Percentiles rank a stretch among this genome's conserved stretches.
Conservation (phyloP, 2,113 vertebrate species). For the Aspidoscelis tigris region DNA sequence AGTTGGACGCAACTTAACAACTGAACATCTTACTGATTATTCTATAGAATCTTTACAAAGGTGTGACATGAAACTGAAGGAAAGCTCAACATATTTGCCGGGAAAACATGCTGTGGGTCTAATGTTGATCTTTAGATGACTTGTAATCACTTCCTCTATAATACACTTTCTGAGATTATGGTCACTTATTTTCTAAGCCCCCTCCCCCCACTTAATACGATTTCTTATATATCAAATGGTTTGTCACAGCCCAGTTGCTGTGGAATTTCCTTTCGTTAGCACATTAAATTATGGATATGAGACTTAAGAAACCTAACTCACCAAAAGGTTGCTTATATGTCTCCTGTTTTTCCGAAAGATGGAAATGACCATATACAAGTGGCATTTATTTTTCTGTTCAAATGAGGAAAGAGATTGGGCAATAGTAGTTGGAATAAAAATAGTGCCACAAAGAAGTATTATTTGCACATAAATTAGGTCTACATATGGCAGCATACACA, state of each 20-base stretch:
- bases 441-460: neutral
- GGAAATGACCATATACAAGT: neutral
- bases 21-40: too few relatives aligned
- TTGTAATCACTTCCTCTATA: too few relatives aligned
- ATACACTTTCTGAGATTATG: too few relatives aligned
- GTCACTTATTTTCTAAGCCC: neutral
- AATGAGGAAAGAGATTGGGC: neutral
- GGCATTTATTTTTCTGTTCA: neutral
- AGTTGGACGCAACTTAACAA: too few relatives aligned
- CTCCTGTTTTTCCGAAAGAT: too few relatives aligned
- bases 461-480: neutral
- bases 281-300: neutral
- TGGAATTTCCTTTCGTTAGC: neutral
- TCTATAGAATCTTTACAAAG: too few relatives aligned
- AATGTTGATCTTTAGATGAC: too few relatives aligned
- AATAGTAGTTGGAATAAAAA: neutral
- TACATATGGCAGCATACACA: conserved; percentile 22
- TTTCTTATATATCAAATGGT: neutral
- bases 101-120: too few relatives aligned
- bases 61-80: too few relatives aligned
- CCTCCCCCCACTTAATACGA: neutral
- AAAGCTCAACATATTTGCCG: too few relatives aligned
- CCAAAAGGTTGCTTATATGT: neutral
- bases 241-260: neutral
- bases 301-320: neutral